Conservation (phyloP, 2,888 invertebrate species). For the Molorchus minor region DNA sequence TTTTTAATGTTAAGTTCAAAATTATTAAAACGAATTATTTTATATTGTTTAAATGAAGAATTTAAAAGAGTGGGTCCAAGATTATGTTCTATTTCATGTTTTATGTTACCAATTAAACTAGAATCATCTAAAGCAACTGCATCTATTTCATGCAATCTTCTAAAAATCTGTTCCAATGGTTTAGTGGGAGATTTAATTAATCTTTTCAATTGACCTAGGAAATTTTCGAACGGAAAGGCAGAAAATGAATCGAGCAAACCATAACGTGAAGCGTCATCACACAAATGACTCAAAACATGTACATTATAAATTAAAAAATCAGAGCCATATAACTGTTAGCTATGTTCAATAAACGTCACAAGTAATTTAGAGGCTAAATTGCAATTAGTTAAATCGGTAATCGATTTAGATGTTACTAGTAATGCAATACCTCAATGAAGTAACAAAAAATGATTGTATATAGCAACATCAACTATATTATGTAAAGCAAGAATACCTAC, state of each 20-base stretch:
- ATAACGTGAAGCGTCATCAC: conserved; percentile 18
- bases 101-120: not conserved
- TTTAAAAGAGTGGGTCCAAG: not conserved
- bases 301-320: conserved; percentile 28
- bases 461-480: conserved; percentile 14
- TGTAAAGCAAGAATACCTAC: conserved; percentile 20
- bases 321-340: conserved; percentile 20
- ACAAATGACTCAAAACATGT: conserved; percentile 26
- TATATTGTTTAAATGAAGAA: not conserved
- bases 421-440: conserved; percentile 22
- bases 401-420: conserved; percentile 6
- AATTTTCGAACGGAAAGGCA: conserved; percentile 29
- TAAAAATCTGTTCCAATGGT: conserved; percentile 24
- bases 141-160: not conserved
- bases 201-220: conserved; percentile 19
- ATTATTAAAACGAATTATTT: not conserved
- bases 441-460: conserved; percentile 29
- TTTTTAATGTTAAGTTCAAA: not conserved
- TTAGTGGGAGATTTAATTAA: conserved; percentile 18
- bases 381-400: conserved; percentile 5
- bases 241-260: conserved; percentile 29
- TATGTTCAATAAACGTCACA: conserved; percentile 19
- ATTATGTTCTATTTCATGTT: not conserved
- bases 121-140: not conserved
- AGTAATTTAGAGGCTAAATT: conserved; percentile 18